A percentile compares a stretch with the other conserved stretches of the same genome.
phyloP scores from a whole-genome alignment of 1,140 invertebrate species.

The Drosophila carrolli region DNA sequence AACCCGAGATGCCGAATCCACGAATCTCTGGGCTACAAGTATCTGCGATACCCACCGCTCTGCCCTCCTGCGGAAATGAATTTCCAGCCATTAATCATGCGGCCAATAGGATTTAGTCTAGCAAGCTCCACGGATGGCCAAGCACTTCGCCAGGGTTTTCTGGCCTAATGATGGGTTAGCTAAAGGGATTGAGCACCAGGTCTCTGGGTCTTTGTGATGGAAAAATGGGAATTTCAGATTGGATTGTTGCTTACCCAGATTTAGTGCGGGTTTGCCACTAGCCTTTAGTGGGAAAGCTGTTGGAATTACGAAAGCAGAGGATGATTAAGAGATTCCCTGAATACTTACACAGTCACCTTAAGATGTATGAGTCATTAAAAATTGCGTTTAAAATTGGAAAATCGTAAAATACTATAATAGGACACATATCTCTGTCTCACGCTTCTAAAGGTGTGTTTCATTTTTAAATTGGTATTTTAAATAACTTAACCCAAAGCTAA shows the following conservation, averaged over 20 bases:
- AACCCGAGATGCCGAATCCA: conserved; percentile 21
- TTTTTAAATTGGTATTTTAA: not conserved
- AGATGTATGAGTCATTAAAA: not conserved
- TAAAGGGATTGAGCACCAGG: conserved; percentile 22
- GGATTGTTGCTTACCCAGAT: conserved; percentile 13
- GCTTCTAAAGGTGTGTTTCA: not conserved
- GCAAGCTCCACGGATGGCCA: conserved; percentile 19
- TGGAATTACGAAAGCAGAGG: not conserved
- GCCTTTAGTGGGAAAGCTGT: not conserved
- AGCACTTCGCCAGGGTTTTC: conserved; percentile 22
- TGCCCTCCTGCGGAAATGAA: conserved; percentile 68
- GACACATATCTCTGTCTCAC: too few relatives aligned
- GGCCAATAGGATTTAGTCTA: conserved; percentile 66
- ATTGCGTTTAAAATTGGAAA: not conserved
- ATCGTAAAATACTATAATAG: not conserved
- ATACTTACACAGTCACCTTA: not conserved
- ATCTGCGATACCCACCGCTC: conserved; percentile 3
- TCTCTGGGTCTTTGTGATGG: conserved; percentile 33
- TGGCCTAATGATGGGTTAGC: conserved; percentile 35
- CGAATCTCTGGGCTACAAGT: conserved; percentile 26
- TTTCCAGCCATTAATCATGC: conserved; percentile 77
- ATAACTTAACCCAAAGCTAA: not conserved
- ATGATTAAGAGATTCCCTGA: not conserved
- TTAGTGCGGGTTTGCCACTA: not conserved
- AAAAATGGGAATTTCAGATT: conserved; percentile 19